Evolutionary conservation across 2,888 invertebrate genomes (phyloP).

Genomic region (Andrena chrysosceles): DNA sequence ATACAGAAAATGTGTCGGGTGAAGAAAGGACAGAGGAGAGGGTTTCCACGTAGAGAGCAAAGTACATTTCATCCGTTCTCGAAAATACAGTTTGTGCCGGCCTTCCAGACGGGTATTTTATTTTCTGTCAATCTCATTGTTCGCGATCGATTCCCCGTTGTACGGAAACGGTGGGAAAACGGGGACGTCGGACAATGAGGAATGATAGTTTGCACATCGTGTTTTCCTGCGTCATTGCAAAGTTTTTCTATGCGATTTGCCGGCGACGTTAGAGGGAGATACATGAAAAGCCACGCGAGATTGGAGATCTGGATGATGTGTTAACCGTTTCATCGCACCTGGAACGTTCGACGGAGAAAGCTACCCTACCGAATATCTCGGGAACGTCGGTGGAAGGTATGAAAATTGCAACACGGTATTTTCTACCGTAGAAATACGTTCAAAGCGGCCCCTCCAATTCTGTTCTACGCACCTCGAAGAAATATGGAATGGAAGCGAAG

Average conservation of each 20-base stretch:
- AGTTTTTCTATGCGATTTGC: not conserved
- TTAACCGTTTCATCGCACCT: slow-evolving; percentile 14
- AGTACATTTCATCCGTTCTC: slow-evolving; percentile 39
- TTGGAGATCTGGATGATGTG: slow-evolving; percentile 16
- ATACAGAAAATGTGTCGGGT: slow-evolving; percentile 1
- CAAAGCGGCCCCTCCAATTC: not conserved
- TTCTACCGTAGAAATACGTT: slow-evolving; percentile 19
- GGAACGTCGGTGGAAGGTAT: slow-evolving; percentile 5
- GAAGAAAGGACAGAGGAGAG: slow-evolving; percentile 1
- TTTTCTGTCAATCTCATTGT: slow-evolving; percentile 36
- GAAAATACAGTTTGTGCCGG: slow-evolving; percentile 10
- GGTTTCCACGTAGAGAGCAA: slow-evolving; percentile 29
- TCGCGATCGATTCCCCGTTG: slow-evolving; percentile 25
- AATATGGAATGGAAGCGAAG: slow-evolving; percentile 17
- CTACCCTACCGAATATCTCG: not conserved
- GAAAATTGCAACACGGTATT: slow-evolving; percentile 24
- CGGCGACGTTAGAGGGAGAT: not conserved
- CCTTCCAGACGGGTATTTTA: slow-evolving; percentile 33
- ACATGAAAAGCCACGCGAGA: not conserved
- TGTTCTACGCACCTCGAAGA: slow-evolving; percentile 15
- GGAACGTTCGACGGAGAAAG: not conserved
- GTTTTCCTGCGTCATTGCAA: slow-evolving; percentile 6
- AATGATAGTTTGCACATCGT: slow-evolving; percentile 1
- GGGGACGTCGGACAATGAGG: slow-evolving; percentile 16
- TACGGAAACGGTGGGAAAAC: slow-evolving; percentile 2